Percentiles rank a stretch among this genome's conserved stretches.
These are phyloP conservation scores for Coregonus sp. DNA, from an alignment of 2,797 vertebrate genomes.

Conservation along the genomic window DNA sequence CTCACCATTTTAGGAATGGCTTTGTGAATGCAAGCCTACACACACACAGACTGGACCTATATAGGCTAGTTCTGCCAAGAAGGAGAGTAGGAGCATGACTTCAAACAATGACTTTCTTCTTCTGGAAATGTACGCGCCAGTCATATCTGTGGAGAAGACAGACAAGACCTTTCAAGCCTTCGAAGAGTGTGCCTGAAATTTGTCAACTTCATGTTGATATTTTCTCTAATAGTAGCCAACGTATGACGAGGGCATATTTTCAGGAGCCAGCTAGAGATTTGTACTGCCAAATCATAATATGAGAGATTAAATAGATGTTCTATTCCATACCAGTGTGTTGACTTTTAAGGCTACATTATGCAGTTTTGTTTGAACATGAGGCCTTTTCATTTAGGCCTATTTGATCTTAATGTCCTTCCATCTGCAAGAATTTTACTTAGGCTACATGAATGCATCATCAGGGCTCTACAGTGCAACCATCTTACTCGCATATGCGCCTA, in stretches of 20 bases:
- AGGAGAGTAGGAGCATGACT: slow-evolving; percentile 52
- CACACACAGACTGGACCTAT: slow-evolving; percentile 10
- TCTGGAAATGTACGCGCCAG: slow-evolving; percentile 48
- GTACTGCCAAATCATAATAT: neutral
- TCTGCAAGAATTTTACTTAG: neutral
- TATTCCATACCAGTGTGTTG: neutral
- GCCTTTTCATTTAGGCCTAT: neutral
- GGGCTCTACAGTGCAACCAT: no score
- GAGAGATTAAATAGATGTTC: neutral
- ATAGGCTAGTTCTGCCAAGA: slow-evolving; percentile 44
- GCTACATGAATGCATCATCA: neutral
- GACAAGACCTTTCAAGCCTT: slow-evolving; percentile 28
- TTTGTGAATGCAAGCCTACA: slow-evolving; percentile 64
- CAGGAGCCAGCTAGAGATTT: neutral
- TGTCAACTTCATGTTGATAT: slow-evolving; percentile 5
- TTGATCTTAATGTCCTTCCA: neutral
- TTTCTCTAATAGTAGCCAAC: slow-evolving; percentile 20
- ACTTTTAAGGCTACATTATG: neutral
- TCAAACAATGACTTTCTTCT: slow-evolving; percentile 63
- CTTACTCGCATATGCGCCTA: no score
- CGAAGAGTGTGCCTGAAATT: slow-evolving; percentile 13
- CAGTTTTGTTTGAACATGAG: neutral
- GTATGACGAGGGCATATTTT: neutral
- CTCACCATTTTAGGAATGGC: slow-evolving; percentile 69
- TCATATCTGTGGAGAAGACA: slow-evolving; percentile 37